Evolutionary conservation across 30 jellyfish, hydroid and myxozoan genomes (phyloP), one percentile per base, ranked within the genome.

Genomic region (Pseudorhiza aurosa): DNA sequence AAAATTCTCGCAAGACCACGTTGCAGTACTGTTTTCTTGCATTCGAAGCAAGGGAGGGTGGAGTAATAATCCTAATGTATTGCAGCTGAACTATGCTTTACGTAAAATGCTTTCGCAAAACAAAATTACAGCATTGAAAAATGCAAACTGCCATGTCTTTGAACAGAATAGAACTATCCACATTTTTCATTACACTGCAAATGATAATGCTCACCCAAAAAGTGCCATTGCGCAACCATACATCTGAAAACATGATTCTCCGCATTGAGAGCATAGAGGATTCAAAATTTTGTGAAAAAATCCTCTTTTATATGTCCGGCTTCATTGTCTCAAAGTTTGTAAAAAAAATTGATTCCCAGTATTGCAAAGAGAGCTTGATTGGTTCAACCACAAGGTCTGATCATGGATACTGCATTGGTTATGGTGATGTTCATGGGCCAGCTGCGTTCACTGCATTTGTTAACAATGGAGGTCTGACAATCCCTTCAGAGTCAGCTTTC

Each of bases 401-500:
- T 45, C 91, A 79, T 65, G 22, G 58, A 10, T 76, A 76, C 30
- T 76, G 21, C 17, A n/a, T 2, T 27, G 58, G 69, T 8, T 35
- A 39, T 35, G 39, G 36, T 26, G 30, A 76, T 21, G 27, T 22
- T 19, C 69, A 57, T 19, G 88, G 88, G 2, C 56, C 91, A 42
- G 91, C 91, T 3, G 91, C 91, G 4, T 79, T 79, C 50, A 79
- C 91, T 8, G 62, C 91, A 79, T 79, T 79, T 64, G 75, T 59
- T 7, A 79, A 64, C 79, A 40, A 79, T 36, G 75, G 74, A 2
- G 84, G 85, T 2, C 46, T 77, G 80, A 59, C 19, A 57, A 58
- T 58, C 59, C 89, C 89, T 6, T 77, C 89, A 58, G 24, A 7
- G 22, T 77, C 89, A 1, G 70, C 31, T 3, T 77, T 8, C 62